Evolutionary conservation across 2,888 invertebrate genomes (phyloP).

Genomic region (Papilio gigon): DNA sequence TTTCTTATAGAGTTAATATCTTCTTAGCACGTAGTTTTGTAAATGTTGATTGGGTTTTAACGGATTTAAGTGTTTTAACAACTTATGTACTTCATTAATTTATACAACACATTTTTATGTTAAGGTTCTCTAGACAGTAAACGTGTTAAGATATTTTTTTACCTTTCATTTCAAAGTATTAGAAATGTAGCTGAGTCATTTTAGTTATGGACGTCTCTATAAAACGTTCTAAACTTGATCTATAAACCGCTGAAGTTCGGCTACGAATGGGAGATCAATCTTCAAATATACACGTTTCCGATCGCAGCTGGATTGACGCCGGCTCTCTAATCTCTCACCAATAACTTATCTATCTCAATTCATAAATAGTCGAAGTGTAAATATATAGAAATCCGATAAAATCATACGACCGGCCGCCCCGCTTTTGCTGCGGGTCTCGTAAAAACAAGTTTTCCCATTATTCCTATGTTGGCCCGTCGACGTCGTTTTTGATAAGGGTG

Average conservation of each 20-base stretch:
- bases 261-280: constrained; percentile 23
- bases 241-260: constrained; percentile 17
- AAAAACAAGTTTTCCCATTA: constrained; percentile 73
- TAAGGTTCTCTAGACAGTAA: neutral
- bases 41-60: neutral
- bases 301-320: constrained; percentile 5
- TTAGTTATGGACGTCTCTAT: neutral
- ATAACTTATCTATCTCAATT: constrained; percentile 51
- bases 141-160: neutral
- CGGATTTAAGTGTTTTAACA: neutral
- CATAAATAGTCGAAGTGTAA: constrained; percentile 49
- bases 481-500: constrained; percentile 72
- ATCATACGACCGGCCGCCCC: constrained; percentile 53
- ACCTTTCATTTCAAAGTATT: neutral
- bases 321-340: constrained; percentile 39
- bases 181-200: neutral
- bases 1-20: no score
- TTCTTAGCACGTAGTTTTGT: no score
- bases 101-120: neutral
- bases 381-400: constrained; percentile 55
- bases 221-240: constrained; percentile 4
- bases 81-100: neutral
- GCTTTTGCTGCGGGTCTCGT: constrained; percentile 49
- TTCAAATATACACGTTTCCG: constrained; percentile 6
- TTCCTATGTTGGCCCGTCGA: constrained; percentile 67